phyloP scores from a whole-genome alignment of 2,888 invertebrate genomes.

The Onthophagus sagittarius region DNA sequence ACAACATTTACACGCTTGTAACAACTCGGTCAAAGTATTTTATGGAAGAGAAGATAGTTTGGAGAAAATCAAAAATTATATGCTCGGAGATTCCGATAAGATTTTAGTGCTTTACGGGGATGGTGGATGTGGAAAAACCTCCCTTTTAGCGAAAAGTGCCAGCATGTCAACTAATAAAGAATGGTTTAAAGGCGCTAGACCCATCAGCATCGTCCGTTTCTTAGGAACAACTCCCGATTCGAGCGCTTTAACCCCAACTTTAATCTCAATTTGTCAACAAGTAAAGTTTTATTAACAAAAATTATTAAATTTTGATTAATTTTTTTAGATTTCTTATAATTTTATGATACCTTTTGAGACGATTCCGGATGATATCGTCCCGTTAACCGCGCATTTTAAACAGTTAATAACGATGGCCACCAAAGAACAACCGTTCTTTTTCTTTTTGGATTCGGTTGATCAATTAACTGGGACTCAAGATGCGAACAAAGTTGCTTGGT shows the following conservation, averaged over 20 bases:
- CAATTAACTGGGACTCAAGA: constrained; percentile 92
- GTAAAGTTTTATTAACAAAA: too few species aligned
- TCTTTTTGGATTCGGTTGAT: constrained; percentile 95
- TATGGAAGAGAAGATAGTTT: constrained; percentile 88
- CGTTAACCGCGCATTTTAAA: constrained; percentile 93
- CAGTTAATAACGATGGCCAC: constrained; percentile 81
- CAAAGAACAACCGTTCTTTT: constrained; percentile 76
- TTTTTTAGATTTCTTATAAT: constrained; percentile 80
- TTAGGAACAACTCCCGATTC: constrained; percentile 97
- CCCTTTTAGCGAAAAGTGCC: constrained; percentile 87
- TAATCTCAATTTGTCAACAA: constrained; percentile 94
- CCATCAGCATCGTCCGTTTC: constrained; percentile 86
- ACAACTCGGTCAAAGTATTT: constrained; percentile 87
- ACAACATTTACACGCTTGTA: constrained; percentile 93
- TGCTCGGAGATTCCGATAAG: constrained; percentile 79
- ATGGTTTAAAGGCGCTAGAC: constrained; percentile 72
- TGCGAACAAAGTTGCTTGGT: constrained; percentile 93
- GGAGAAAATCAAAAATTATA: constrained; percentile 73
- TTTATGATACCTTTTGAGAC: constrained; percentile 87
- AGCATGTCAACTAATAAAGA: constrained; percentile 66
- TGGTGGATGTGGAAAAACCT: constrained; percentile 97
- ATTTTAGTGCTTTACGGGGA: constrained; percentile 91
- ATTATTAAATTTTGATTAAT: neutral
- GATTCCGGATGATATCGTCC: constrained; percentile 94
- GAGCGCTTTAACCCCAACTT: constrained; percentile 87